Evolutionary conservation across 1,140 invertebrate genomes (phyloP).

Genomic region (Chironomus striatipennis): DNA sequence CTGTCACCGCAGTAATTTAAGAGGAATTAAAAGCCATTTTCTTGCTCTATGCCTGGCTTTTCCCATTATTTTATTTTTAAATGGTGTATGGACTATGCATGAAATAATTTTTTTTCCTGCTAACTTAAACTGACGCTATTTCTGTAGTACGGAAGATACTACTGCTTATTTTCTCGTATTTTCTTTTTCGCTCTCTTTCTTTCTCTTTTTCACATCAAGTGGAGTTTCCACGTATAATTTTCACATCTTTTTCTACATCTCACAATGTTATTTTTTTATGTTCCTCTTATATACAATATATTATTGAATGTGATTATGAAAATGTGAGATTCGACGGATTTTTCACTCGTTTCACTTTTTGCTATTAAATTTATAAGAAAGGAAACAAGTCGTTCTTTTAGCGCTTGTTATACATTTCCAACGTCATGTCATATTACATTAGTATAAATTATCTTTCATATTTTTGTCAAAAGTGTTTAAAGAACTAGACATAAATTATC

Average conservation of each 20-base stretch:
- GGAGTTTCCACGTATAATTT: neutral
- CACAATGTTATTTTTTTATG: too few relatives aligned
- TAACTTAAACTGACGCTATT: slow-evolving; percentile 8
- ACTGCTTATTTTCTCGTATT: neutral
- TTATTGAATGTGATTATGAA: neutral
- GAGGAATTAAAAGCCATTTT: neutral
- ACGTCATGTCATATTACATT: neutral
- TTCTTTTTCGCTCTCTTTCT: neutral
- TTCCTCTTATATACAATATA: too few relatives aligned
- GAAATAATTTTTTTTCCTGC: neutral
- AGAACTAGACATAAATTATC: too few relatives aligned
- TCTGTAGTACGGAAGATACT: neutral
- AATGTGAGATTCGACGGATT: neutral
- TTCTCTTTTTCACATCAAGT: neutral
- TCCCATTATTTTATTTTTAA: neutral
- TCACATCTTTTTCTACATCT: too few relatives aligned
- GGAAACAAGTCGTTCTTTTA: neutral
- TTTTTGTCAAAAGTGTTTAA: neutral
- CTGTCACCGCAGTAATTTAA: neutral
- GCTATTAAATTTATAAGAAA: neutral
- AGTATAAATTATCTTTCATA: neutral
- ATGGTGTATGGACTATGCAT: slow-evolving; percentile 6
- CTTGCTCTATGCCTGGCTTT: neutral
- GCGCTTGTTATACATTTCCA: neutral
- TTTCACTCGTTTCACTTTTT: neutral